Evolutionary conservation across 2,888 invertebrate genomes (phyloP).

Genomic region (Lumbricus terrestris): DNA sequence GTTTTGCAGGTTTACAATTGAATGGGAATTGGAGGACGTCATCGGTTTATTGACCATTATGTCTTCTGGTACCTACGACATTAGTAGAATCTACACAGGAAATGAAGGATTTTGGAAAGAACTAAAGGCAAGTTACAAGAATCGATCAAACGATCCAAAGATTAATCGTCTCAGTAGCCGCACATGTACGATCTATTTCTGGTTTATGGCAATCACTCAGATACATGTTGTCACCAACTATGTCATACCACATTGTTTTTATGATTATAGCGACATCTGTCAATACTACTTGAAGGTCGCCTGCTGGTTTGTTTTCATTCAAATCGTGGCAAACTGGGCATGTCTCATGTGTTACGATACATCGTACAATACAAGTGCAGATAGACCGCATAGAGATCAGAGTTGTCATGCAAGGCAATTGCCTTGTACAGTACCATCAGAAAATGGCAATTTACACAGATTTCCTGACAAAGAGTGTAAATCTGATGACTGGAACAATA

Average conservation of each 20-base stretch:
- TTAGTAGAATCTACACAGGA: neutral
- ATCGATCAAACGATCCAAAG: neutral
- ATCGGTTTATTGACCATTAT: neutral
- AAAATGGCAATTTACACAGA: neutral
- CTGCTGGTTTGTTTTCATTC: neutral
- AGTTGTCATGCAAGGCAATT: neutral
- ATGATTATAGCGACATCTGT: neutral
- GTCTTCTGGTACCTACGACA: neutral
- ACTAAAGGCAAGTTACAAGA: neutral
- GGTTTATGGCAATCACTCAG: slow-evolving; percentile 9
- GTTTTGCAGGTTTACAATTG: neutral
- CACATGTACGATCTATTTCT: neutral
- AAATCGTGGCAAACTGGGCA: neutral
- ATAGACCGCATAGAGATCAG: neutral
- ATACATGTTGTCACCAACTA: neutral
- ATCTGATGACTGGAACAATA: neutral
- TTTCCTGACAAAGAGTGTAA: neutral
- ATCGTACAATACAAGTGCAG: neutral
- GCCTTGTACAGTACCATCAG: neutral
- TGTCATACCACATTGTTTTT: neutral
- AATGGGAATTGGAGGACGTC: neutral
- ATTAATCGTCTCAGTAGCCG: neutral
- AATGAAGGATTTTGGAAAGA: slow-evolving; percentile 6
- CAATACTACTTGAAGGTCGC: neutral
- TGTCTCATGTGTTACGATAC: neutral